Base-by-base conservation (phyloP, 2,888 invertebrate species). In the Copidosoma aretas region DNA sequence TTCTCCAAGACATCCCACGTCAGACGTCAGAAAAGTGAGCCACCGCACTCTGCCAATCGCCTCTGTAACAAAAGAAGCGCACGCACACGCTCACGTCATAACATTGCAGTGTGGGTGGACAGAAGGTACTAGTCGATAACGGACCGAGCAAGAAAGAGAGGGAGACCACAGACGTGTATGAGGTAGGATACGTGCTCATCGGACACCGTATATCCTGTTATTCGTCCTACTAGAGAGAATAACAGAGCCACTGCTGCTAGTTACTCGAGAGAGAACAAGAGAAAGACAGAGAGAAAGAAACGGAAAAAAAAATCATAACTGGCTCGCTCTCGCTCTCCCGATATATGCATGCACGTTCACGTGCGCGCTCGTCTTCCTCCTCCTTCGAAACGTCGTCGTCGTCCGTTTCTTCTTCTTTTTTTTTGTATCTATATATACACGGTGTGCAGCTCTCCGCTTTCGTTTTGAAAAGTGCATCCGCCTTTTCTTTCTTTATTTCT, bases 151-250 rank as follows among this genome's bases (percentile, higher is more conserved):
- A 54, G 61, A 53, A 21, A 57, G 56, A 43, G 51, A 60, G 60
- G 66, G 70, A 71, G 72, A 72, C 60, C 61, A 67, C 71, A 73
- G 75, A 73, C 73, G 70, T 49, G 4, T n/a, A n/a, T 49, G 21
- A 32, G 46, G 77, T 76, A 78, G 81, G 80, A 81, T 32, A 32
- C n/a, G n/a, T 82, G 81, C 81, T 79, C 81, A 83, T 81, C 78
- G 83, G 83, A 82, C 83, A 82, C 82, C 80, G 79, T 79, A 80
- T 82, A 83, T 83, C 83, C 83, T 83, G 83, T 81, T 83, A 83
- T 83, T 81, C 80, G 81, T 77, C 79, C 80, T 78, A 79, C 78
- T 77, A 78, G 63, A 63, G 65, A 59, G 65, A 65, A 68, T 60
- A 65, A 68, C 68, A 63, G 63, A 49, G 24, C 32, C 41, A 32